Evolutionary conservation across 2,113 vertebrate species (phyloP).

Genomic region (Nycticorax nycticorax): DNA sequence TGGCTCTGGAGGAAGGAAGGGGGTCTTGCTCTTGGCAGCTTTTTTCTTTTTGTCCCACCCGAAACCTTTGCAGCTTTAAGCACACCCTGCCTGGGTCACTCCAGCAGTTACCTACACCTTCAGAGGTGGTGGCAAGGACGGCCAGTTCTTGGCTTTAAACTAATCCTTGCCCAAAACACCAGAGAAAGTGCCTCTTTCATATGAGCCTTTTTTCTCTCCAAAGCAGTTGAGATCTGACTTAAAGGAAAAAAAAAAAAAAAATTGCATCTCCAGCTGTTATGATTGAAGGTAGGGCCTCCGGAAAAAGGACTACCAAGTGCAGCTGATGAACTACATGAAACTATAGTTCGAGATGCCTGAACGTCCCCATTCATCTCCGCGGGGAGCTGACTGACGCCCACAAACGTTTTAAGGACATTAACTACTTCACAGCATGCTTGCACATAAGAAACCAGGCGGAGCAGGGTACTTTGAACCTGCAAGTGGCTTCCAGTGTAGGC

Average conservation of each 20-base stretch:
- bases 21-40: not conserved
- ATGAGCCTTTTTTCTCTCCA: not conserved
- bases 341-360: not conserved
- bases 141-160: not conserved
- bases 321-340: not conserved
- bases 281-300: not conserved
- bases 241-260: not conserved
- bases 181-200: not conserved
- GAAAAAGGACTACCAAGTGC: not conserved
- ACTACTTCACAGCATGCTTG: slow-evolving; percentile 12
- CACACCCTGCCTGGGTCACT: rapidly evolving
- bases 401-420: not conserved
- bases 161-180: not conserved
- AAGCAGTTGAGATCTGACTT: not conserved
- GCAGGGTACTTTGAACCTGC: not conserved
- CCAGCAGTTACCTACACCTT: not conserved
- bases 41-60: not conserved
- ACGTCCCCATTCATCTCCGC: slow-evolving; percentile 6
- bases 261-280: not conserved
- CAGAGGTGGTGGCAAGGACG: not conserved
- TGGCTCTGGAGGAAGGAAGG: not conserved
- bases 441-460: not conserved
- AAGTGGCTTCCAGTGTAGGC: not conserved
- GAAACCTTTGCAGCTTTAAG: not conserved
- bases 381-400: not conserved